phyloP scores from a whole-genome alignment of 2,888 invertebrate species.

The Heliconius aoede region DNA sequence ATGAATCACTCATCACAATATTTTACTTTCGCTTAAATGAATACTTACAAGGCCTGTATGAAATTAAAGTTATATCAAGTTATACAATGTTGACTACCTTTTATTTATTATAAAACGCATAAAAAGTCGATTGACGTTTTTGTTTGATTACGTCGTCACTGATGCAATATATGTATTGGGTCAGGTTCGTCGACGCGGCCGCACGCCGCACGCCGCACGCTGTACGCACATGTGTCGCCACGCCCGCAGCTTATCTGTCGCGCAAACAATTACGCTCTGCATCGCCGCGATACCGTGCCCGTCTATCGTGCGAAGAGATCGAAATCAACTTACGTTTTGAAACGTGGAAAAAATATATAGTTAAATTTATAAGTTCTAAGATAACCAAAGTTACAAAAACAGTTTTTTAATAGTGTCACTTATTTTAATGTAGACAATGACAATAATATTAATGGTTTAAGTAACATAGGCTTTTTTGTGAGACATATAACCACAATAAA shows the following conservation, averaged over 20 bases:
- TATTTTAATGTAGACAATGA: neutral
- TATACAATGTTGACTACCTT: too few relatives aligned
- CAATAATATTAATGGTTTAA: neutral
- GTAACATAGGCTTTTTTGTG: neutral
- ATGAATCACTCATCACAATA: too few relatives aligned
- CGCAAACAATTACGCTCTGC: slow-evolving; percentile 42
- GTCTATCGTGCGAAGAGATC: slow-evolving; percentile 29
- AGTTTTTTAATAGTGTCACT: neutral
- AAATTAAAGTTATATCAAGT: neutral
- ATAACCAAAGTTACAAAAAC: too few relatives aligned
- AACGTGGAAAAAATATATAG: slow-evolving; percentile 4
- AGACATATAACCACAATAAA: too few relatives aligned
- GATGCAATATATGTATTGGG: slow-evolving; percentile 23
- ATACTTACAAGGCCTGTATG: too few relatives aligned
- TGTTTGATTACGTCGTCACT: neutral
- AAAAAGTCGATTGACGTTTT: neutral
- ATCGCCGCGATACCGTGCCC: slow-evolving; percentile 28
- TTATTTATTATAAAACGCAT: too few relatives aligned
- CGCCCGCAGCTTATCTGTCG: slow-evolving; percentile 42
- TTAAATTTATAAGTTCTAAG: neutral
- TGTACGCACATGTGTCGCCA: slow-evolving; percentile 30
- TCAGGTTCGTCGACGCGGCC: slow-evolving; percentile 20
- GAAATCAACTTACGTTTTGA: slow-evolving; percentile 6
- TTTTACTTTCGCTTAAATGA: too few relatives aligned
- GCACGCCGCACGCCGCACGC: neutral